Percentiles rank a stretch among this genome's conserved stretches.
These are phyloP conservation scores for Protaetia brevitarsis DNA, from an alignment of 1,140 invertebrate species.

Conservation along the genomic window DNA sequence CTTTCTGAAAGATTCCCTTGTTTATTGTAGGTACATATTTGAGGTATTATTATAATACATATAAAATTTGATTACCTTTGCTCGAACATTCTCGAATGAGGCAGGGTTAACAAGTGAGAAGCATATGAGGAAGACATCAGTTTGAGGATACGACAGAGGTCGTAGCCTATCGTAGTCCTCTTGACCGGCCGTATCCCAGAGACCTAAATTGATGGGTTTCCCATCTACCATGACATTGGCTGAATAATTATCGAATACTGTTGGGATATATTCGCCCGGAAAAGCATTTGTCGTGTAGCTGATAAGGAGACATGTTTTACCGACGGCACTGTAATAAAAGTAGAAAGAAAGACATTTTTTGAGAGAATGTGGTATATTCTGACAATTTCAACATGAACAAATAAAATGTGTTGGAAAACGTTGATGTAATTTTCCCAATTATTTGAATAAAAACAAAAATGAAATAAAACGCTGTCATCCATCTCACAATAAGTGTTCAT, in stretches of 20 bases:
- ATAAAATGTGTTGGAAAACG: too few relatives aligned
- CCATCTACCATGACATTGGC: conserved; percentile 95
- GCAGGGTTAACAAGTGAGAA: conserved; percentile 98
- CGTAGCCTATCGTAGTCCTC: conserved; percentile 94
- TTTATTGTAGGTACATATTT: too few relatives aligned
- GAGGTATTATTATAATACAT: too few relatives aligned
- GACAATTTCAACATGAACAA: too few relatives aligned
- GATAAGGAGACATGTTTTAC: conserved; percentile 97
- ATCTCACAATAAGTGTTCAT: too few relatives aligned
- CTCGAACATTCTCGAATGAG: conserved; percentile 98
- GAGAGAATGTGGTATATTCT: too few relatives aligned
- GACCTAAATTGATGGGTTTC: conserved; percentile 84
- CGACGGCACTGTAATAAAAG: conserved; percentile 45
- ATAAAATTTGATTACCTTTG: conserved; percentile 67
- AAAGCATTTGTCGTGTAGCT: conserved; percentile 97
- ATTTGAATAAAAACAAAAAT: too few relatives aligned
- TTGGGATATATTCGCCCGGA: conserved; percentile 93
- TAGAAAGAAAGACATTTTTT: neutral
- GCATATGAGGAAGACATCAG: conserved; percentile 97
- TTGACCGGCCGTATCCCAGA: conserved; percentile 94
- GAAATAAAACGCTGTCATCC: too few relatives aligned
- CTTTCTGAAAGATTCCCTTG: too few relatives aligned
- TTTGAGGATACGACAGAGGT: conserved; percentile 89
- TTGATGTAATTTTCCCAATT: too few relatives aligned
- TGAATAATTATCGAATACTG: conserved; percentile 96